Conservation (phyloP, 37 sponge, comb jelly and placozoan species). For the Hormiphora californensis region DNA sequence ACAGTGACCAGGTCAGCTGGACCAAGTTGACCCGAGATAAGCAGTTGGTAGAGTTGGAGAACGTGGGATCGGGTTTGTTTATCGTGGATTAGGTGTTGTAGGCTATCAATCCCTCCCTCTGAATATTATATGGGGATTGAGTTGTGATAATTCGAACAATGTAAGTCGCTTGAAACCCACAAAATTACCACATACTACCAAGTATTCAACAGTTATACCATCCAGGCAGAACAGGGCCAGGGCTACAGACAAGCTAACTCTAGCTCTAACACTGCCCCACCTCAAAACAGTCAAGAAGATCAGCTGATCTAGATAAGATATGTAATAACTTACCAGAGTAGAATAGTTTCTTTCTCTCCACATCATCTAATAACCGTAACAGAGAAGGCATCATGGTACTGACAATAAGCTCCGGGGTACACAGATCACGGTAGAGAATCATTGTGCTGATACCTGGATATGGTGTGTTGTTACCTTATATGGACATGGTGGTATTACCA, state of each 20-base stretch:
- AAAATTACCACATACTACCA: no score
- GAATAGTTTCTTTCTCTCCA: conserved; percentile 24
- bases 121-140: no score
- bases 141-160: no score
- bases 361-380: conserved; percentile 23
- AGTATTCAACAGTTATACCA: no score
- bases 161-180: no score
- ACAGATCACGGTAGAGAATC: conserved; percentile 47
- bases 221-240: no score
- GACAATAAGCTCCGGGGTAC: conserved; percentile 40
- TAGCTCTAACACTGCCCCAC: no score
- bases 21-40: conserved; percentile 25
- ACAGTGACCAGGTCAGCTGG: background rate
- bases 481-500: no score
- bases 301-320: no score
- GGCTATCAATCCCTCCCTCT: conserved; percentile 22
- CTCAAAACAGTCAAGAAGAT: no score
- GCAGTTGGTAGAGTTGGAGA: conserved; percentile 39
- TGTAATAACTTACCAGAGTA: conserved; percentile 20
- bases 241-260: no score
- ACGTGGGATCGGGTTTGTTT: conserved; percentile 27
- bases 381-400: conserved; percentile 40
- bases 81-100: conserved; percentile 24
- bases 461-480: background rate
- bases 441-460: conserved; percentile 48